A percentile compares a stretch with the other conserved stretches of the same genome.
Evolutionary conservation across 1,140 invertebrate species (phyloP).

Genomic region (Rhyacophila brunnea): DNA sequence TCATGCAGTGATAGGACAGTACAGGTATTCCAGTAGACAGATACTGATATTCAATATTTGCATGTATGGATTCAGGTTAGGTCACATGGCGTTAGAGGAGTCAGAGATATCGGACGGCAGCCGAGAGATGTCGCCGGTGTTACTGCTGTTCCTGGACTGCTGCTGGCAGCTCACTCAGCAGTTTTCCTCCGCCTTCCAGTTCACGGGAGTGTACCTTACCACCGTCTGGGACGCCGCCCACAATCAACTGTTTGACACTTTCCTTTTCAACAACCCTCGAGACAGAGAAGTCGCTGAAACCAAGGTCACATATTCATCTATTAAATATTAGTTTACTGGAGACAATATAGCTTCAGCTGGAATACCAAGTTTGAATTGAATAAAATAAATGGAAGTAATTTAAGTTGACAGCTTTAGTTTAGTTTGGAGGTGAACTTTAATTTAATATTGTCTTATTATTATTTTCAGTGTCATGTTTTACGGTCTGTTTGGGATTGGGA

Average conservation of each 20-base stretch:
- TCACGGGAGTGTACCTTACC: constrained; percentile 89
- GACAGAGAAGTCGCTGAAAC: constrained; percentile 62
- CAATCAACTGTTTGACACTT: constrained; percentile 87
- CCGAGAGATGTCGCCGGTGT: constrained; percentile 71
- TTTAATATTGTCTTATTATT: too few species aligned
- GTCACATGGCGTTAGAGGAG: constrained; percentile 28
- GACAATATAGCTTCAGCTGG: too few species aligned
- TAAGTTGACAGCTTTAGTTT: background rate
- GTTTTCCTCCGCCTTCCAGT: constrained; percentile 86
- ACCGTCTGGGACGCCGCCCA: constrained; percentile 86
- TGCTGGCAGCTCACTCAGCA: constrained; percentile 89
- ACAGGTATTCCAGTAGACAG: too few species aligned
- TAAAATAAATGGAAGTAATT: too few species aligned
- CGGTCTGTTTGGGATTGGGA: constrained; percentile 83
- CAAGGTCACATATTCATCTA: constrained; percentile 38
- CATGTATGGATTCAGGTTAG: constrained; percentile 36
- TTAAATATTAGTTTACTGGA: background rate
- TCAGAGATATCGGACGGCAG: constrained; percentile 22
- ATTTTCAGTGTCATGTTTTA: constrained; percentile 55
- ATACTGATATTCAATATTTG: too few species aligned
- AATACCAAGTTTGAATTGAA: too few species aligned
- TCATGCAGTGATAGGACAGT: too few species aligned
- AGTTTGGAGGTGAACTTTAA: too few species aligned
- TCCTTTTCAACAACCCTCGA: constrained; percentile 83
- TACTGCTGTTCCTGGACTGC: constrained; percentile 90